phyloP scores from a whole-genome alignment of 1,140 invertebrate species.

The Teleogryllus occipitalis region DNA sequence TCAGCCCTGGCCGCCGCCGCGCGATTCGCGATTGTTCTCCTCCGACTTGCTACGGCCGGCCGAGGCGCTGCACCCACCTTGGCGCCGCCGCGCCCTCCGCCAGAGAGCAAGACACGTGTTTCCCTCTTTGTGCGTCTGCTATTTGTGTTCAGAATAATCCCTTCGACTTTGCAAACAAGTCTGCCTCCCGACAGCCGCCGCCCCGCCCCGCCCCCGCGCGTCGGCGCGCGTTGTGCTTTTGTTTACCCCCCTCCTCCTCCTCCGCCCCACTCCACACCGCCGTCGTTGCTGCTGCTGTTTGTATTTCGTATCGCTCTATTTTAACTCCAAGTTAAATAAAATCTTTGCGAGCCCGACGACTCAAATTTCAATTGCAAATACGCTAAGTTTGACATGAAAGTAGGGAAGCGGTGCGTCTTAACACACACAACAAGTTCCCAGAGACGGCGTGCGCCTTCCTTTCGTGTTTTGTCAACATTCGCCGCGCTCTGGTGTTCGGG shows the following conservation, averaged over 20 bases:
- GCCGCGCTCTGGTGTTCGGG: no score
- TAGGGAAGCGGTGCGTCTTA: neutral
- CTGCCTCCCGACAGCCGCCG: neutral
- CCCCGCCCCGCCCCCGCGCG: no score
- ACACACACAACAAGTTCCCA: neutral
- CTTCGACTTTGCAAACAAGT: neutral
- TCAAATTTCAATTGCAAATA: constrained; percentile 6
- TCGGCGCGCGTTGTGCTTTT: neutral
- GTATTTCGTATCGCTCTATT: constrained; percentile 1
- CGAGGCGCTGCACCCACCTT: no score
- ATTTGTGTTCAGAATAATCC: neutral
- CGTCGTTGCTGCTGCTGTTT: neutral
- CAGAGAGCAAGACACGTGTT: neutral
- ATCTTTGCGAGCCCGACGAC: neutral
- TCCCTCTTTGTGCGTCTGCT: neutral
- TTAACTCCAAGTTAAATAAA: neutral
- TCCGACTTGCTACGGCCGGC: no score
- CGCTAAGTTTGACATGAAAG: constrained; percentile 4
- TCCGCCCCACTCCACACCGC: neutral
- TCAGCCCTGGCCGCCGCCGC: no score
- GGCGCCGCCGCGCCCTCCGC: no score
- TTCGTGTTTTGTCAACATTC: no score
- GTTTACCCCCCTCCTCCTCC: neutral
- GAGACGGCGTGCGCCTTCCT: no score
- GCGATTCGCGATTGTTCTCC: no score